phyloP scores from a whole-genome alignment of 2,113 vertebrate species.

The Empidonax alnorum region DNA sequence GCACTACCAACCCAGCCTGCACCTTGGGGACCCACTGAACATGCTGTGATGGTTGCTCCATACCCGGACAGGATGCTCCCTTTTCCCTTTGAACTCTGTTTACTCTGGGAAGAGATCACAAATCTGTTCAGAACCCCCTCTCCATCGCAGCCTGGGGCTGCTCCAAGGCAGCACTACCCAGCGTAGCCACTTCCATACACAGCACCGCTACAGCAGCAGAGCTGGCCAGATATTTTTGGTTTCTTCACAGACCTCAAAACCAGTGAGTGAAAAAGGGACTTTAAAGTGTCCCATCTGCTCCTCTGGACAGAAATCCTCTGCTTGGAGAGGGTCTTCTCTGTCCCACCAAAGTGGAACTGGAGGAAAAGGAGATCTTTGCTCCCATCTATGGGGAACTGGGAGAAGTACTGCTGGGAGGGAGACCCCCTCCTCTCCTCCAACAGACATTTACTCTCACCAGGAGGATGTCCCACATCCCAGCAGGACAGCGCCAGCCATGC shows the following conservation, averaged over 20 bases:
- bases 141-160: fast-evolving
- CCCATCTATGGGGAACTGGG: slow-evolving; percentile 23
- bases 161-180: neutral
- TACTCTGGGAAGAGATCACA: neutral
- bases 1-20: neutral
- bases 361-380: slow-evolving; percentile 55
- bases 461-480: neutral
- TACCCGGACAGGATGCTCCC: neutral
- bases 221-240: neutral
- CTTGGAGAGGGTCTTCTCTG: neutral
- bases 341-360: neutral
- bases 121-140: neutral
- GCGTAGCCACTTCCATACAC: fast-evolving
- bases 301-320: neutral
- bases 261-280: neutral
- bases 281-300: neutral
- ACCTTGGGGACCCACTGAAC: neutral
- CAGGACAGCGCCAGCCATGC: neutral
- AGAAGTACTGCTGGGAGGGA: slow-evolving; percentile 1
- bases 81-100: neutral
- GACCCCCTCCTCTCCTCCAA: neutral
- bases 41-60: fast-evolving
- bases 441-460: neutral
- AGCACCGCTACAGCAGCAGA: fast-evolving
- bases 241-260: neutral